Percentiles rank a stretch among this genome's conserved stretches.
Evolutionary conservation across 2,113 vertebrate genomes (phyloP).

Genomic region (Psephotus haematonotus): DNA sequence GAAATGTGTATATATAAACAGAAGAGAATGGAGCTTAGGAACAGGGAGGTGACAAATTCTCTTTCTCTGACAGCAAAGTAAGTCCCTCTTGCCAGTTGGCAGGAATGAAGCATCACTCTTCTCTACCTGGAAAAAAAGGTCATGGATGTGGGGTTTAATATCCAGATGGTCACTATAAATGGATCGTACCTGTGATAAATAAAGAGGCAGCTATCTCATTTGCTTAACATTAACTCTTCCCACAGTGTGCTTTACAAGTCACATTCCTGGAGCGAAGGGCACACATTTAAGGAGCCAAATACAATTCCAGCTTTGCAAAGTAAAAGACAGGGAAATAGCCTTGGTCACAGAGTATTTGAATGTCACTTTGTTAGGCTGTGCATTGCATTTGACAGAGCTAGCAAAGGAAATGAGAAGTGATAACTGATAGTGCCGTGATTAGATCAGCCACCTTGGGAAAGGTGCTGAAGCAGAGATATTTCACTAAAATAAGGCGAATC

Average conservation of each 20-base stretch:
- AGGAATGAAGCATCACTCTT: conserved; percentile 4
- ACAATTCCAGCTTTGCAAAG: neutral
- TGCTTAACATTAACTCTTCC: neutral
- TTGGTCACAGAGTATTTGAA: conserved; percentile 53
- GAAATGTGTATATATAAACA: neutral
- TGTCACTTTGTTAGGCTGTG: conserved; percentile 64
- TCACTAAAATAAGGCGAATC: conserved; percentile 78
- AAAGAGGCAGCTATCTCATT: neutral
- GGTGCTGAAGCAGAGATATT: conserved; percentile 81
- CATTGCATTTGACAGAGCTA: conserved; percentile 68
- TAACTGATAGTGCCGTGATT: conserved; percentile 76
- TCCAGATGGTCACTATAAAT: neutral
- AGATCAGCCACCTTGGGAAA: conserved; percentile 80
- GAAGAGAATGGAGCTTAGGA: conserved; percentile 49
- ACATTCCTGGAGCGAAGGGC: neutral
- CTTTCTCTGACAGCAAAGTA: conserved; percentile 40
- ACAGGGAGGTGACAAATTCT: conserved; percentile 43
- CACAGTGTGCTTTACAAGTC: neutral
- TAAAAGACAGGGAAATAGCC: neutral
- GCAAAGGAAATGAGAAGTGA: conserved; percentile 74
- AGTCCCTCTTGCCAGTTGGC: conserved; percentile 6
- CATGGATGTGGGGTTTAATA: neutral
- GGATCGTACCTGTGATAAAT: neutral
- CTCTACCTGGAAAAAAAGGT: neutral
- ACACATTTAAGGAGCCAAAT: neutral